These are phyloP conservation scores for Pampusana beccarii DNA, from an alignment of 2,113 vertebrate species.

Conservation along the genomic window DNA sequence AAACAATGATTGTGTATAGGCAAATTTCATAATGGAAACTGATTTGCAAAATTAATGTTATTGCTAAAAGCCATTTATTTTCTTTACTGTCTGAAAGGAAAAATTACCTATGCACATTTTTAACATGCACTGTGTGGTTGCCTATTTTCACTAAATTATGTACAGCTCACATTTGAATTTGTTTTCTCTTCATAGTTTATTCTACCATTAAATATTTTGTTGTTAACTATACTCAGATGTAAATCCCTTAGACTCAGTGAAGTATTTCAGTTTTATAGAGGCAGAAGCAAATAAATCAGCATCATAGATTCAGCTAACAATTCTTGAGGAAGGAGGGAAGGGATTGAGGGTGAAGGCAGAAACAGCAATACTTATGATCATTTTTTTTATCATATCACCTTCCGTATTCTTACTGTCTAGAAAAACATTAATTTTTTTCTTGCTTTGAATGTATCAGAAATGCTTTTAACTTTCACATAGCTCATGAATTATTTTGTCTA, in stretches of 20 bases:
- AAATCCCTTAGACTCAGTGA: not conserved
- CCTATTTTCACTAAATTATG: not conserved
- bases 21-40: not conserved
- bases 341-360: not conserved
- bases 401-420: constrained; percentile 27
- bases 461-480: constrained; percentile 7
- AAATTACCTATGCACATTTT: not conserved
- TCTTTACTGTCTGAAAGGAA: not conserved
- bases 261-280: constrained; percentile 42
- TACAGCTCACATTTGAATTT: not conserved
- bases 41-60: not conserved
- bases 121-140: not conserved
- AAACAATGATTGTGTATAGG: not conserved
- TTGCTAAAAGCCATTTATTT: not conserved
- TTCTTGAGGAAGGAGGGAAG: not conserved
- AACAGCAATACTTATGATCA: not conserved
- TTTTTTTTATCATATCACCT: not conserved
- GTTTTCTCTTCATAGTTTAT: not conserved
- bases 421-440: constrained; percentile 25
- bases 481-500: not conserved
- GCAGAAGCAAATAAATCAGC: not conserved
- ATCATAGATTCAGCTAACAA: not conserved
- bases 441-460: constrained; percentile 17
- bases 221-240: not conserved
- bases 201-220: not conserved